Conservation (phyloP, 2,113 vertebrate species). For the Pterocles orientalis region DNA sequence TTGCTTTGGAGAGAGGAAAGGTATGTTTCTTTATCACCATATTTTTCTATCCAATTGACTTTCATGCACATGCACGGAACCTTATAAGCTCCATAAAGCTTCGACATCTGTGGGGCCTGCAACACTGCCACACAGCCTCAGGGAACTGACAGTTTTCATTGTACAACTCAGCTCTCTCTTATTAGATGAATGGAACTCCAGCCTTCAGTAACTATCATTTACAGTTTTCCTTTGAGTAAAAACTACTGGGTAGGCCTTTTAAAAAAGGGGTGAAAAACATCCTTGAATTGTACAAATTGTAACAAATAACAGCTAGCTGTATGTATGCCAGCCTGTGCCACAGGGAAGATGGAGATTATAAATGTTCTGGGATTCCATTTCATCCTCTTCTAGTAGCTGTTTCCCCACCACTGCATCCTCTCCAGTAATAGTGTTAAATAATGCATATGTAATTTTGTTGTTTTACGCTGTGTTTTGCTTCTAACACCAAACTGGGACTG, state of each 20-base stretch:
- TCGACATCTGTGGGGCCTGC: neutral
- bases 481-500: neutral
- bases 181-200: neutral
- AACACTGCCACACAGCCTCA: neutral
- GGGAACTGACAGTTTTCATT: neutral
- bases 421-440: conserved; percentile 65
- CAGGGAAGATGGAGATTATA: conserved; percentile 31
- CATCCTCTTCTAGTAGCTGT: conserved; percentile 9
- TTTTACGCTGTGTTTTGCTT: conserved; percentile 20
- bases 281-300: conserved; percentile 33
- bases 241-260: neutral
- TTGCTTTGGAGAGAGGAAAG: neutral
- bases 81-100: neutral
- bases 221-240: neutral
- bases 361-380: conserved; percentile 28
- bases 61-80: neutral
- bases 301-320: neutral
- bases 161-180: neutral
- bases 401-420: conserved; percentile 30
- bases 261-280: neutral
- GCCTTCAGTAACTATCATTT: neutral
- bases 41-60: neutral
- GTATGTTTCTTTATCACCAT: neutral
- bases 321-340: conserved; percentile 18
- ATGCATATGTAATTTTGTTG: conserved; percentile 53